Evolutionary conservation across 2,888 invertebrate genomes (phyloP).

Genomic region (Troides aeacus): DNA sequence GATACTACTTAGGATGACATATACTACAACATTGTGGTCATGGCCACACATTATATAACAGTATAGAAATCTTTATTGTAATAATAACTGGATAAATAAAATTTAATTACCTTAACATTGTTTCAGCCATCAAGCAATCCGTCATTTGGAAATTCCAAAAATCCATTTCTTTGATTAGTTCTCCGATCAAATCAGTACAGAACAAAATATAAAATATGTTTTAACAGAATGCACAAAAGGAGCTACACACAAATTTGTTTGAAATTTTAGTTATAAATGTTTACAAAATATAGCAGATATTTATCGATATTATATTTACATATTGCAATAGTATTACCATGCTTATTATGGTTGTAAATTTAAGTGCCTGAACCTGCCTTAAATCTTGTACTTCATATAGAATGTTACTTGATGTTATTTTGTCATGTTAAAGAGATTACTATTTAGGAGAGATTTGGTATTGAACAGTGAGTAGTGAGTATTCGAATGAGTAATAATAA

Average conservation of each 20-base stretch:
- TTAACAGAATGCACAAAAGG: conserved; percentile 71
- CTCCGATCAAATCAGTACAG: conserved; percentile 46
- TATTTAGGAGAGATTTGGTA: conserved; percentile 36
- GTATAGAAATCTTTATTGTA: too few species aligned
- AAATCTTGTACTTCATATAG: conserved; percentile 39
- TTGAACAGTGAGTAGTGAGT: conserved; percentile 39
- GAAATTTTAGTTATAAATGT: conserved; percentile 32
- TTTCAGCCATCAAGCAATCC: conserved; percentile 67
- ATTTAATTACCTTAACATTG: not conserved
- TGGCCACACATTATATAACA: too few species aligned
- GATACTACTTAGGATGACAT: too few species aligned
- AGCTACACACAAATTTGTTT: conserved; percentile 63
- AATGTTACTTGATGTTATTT: conserved; percentile 38
- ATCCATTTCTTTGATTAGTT: conserved; percentile 70
- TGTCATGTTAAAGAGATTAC: conserved; percentile 39
- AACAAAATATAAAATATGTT: conserved; percentile 57
- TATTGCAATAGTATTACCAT: conserved; percentile 54
- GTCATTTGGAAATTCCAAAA: conserved; percentile 66
- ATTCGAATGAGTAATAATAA: conserved; percentile 33
- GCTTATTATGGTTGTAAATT: conserved; percentile 51
- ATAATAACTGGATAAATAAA: too few species aligned
- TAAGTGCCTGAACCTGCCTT: conserved; percentile 72
- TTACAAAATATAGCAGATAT: conserved; percentile 40
- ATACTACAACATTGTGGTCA: too few species aligned
- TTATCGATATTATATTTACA: conserved; percentile 54